phyloP scores from a whole-genome alignment of 2,113 vertebrate genomes.

The Corythaeola cristata region DNA sequence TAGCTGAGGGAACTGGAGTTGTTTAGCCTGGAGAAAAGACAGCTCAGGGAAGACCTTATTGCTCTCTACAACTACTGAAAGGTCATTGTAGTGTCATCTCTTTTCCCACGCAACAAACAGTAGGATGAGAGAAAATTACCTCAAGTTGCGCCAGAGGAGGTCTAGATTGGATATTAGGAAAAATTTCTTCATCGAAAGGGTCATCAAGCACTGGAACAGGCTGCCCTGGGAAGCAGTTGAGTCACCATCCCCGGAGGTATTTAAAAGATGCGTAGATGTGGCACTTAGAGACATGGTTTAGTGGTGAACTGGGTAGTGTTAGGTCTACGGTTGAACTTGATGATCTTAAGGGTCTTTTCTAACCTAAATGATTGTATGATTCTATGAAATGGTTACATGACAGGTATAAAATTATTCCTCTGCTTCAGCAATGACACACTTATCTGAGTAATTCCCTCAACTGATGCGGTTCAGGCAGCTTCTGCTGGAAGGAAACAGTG shows the following conservation, averaged over 20 bases:
- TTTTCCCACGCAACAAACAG: background rate
- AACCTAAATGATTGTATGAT: background rate
- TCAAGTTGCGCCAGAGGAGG: background rate
- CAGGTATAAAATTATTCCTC: background rate
- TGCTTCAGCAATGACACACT: background rate
- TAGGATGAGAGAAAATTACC: background rate
- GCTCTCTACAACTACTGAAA: background rate
- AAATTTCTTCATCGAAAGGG: background rate
- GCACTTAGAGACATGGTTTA: background rate
- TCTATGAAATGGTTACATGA: background rate
- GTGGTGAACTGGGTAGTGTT: background rate
- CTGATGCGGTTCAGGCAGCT: background rate
- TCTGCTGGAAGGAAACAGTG: background rate
- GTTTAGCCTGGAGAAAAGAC: background rate
- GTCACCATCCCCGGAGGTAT: background rate
- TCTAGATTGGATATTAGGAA: background rate
- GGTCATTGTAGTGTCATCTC: fast-evolving
- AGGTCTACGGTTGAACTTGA: fast-evolving
- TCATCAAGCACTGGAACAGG: background rate
- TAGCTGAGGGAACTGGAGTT: background rate
- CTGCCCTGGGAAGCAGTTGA: background rate
- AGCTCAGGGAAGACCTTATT: background rate
- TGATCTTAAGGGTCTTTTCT: background rate
- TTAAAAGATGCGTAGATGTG: fast-evolving
- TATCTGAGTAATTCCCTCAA: background rate